Evolutionary conservation across 2,113 vertebrate genomes (phyloP), one percentile per base, ranked within the genome.

Genomic region (Aplodontia rufa): DNA sequence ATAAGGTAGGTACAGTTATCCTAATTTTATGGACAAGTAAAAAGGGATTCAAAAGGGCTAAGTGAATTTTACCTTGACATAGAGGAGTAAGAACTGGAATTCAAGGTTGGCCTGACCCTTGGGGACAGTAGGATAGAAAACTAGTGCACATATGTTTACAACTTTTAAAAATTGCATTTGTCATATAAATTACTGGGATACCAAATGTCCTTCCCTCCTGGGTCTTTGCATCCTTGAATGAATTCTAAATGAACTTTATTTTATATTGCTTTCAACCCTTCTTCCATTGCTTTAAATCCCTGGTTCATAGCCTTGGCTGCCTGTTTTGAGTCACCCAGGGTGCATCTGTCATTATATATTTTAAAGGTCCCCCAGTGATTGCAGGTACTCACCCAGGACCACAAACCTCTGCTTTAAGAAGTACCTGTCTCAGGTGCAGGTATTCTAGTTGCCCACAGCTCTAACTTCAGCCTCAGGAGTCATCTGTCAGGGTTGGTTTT

Each of bases 391-490:
- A 53, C 0, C 19, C 24, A 20, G 74, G 17, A 24, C 20, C 24
- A 58, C 1, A 37, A 28, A 12, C 6, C 26, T 51, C 16, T 82
- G 76, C 3, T 0, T 22, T 49, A 58, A 78, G 47, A 19, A 35
- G 1, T 13, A 0, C 32, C n/a, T 53, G 1, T 1, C 62, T 66
- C 6, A 16, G 51, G 26, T 8, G 0, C 6, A 35, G 35, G 62
- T 53, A 24, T 40, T 78, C 66, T 30, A 62, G 19, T 35, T n/a
- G 87, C 60, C 42, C 64, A 10, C 4, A 14, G 42, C 14, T 26
- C 26, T 20, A 45, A 47, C 42, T 37, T 42, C 2, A 32, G 5
- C 64, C 10, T 68, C 32, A 40, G 30, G 28, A 72, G 42, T 76
- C 69, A 60, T 40, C 66, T 78, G 40, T 90, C 75, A 81, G 76